phyloP scores from a whole-genome alignment of 2,797 vertebrate species.

The Pelochelys cantorii region DNA sequence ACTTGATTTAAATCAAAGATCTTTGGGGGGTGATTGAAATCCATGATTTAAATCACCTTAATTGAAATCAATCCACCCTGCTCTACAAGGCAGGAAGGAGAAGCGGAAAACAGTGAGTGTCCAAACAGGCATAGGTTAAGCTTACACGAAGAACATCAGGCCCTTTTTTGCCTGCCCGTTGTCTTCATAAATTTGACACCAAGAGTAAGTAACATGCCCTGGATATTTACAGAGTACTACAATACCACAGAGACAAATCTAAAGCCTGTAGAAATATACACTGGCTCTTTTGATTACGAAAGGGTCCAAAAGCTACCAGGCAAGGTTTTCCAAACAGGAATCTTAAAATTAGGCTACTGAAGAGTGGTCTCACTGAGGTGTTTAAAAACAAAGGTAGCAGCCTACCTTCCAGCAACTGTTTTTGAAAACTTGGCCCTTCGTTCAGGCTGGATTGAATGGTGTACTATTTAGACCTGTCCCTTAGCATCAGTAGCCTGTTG shows the following conservation, averaged over 20 bases:
- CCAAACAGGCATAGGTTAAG: background rate
- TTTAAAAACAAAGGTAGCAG: background rate
- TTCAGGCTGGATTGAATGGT: background rate
- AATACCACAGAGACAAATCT: background rate
- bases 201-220: background rate
- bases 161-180: background rate
- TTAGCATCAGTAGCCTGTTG: accelerated
- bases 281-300: background rate
- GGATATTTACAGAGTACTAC: background rate
- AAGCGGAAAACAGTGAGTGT: background rate
- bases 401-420: background rate
- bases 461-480: background rate
- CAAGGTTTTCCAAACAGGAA: background rate
- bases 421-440: background rate
- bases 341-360: background rate
- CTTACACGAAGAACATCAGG: background rate
- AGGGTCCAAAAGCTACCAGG: background rate
- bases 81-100: background rate
- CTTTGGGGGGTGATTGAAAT: no score
- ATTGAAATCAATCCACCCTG: no score
- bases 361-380: background rate
- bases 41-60: no score
- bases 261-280: background rate
- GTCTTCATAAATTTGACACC: background rate
- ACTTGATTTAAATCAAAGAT: no score